A percentile compares a stretch with the other conserved stretches of the same genome.
Conservation (phyloP, 2,888 invertebrate genomes). For the Mamestra brassicae region DNA sequence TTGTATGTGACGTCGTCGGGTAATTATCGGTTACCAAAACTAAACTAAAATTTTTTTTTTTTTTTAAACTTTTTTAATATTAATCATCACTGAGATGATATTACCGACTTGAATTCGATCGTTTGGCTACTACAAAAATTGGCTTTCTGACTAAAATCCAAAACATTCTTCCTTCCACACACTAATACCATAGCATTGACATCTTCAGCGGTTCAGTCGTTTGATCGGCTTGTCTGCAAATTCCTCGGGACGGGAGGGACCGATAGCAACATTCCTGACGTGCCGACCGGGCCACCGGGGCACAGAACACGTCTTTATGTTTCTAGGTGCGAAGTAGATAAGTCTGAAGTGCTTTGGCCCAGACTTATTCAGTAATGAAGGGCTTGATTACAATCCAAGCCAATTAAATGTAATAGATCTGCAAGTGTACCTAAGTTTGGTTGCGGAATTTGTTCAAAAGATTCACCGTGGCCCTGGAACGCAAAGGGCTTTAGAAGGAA, state of each 20-base stretch:
- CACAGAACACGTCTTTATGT: constrained; percentile 4
- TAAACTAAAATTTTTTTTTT: no score
- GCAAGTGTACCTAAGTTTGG: no score
- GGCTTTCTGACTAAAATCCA: background rate
- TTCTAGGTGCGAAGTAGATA: constrained; percentile 16
- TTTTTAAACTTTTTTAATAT: no score
- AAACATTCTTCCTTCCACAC: constrained; percentile 1
- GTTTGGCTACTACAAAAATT: background rate
- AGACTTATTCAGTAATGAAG: constrained; percentile 2
- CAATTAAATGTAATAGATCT: no score
- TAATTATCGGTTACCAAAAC: no score
- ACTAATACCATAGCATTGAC: background rate
- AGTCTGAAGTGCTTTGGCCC: constrained; percentile 13
- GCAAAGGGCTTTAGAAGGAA: no score
- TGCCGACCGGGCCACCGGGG: background rate
- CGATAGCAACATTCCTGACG: constrained; percentile 38
- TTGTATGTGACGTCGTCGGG: no score
- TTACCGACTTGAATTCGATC: background rate
- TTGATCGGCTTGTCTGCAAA: constrained; percentile 10
- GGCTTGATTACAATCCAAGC: background rate
- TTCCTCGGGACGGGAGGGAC: constrained; percentile 11
- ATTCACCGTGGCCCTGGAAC: no score
- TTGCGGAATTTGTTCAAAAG: no score
- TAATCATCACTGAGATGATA: no score
- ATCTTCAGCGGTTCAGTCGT: background rate